Evolutionary conservation across 2,888 invertebrate genomes (phyloP), one percentile per base, ranked within the genome.

Genomic region (Synanthedon vespiformis): DNA sequence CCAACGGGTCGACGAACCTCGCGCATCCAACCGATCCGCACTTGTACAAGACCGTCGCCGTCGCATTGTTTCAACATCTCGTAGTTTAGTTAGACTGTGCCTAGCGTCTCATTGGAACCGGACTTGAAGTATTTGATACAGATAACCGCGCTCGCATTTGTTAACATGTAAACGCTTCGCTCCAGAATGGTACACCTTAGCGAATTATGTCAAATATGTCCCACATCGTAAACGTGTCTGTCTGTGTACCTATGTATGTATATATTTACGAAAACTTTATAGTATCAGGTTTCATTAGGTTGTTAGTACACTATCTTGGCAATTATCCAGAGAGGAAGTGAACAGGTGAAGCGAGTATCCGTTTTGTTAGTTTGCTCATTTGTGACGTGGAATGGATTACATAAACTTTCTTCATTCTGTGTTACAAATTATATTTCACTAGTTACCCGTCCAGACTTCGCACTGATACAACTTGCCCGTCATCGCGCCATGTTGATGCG

Each of bases 21-120:
- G 78, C 80, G 74, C 81, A 82, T 79, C 80, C 79, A 72, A 81
- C 78, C 80, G 83, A 81, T 80, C 81, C 79, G 77, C 83, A 83
- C 80, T 81, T 77, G 79, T 80, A 80, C 74, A 76, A 75, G 70
- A 78, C 74, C 77, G 72, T 77, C 77, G 74, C 73, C 77, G 72
- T 77, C 77, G 74, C 73, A 81, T 86, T 84, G 84, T 83, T 83
- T 80, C 72, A 72, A 80, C 80, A 77, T 48, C 67, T 62, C 68
- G 64, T 70, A 62, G 62, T 67, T 64, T 62, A 67, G 58, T 64
- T 62, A 67, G 58, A 63, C 64, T 56, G 51, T 54, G 54, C 67
- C 62, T 65, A 63, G 63, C 66, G 58, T 65, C 65, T 48, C 65
- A 65, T 68, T 67, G 64, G 66, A 70, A 69, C 63, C 65, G 60